Conservation (phyloP, 1,140 invertebrate species). For the Heliconius nattereri region DNA sequence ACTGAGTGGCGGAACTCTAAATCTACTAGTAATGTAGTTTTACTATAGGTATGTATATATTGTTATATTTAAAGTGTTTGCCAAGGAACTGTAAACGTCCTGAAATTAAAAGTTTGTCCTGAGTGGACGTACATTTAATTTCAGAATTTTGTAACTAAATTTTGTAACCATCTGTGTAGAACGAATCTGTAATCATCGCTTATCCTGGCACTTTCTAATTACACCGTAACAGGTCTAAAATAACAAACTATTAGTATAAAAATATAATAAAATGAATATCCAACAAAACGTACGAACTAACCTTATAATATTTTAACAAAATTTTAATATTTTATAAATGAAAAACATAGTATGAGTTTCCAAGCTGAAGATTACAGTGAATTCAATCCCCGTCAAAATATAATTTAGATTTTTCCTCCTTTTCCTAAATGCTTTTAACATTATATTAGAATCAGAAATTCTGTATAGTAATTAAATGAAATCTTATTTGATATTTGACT, state of each 20-base stretch:
- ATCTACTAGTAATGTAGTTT: too few relatives aligned
- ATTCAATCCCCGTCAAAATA: constrained; percentile 28
- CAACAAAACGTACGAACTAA: neutral
- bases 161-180: too few relatives aligned
- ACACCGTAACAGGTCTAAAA: too few relatives aligned
- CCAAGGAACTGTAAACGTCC: too few relatives aligned
- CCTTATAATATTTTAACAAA: neutral
- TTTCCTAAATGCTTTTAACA: constrained; percentile 28
- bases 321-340: neutral
- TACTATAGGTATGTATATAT: too few relatives aligned
- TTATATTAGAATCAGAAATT: constrained; percentile 35
- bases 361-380: constrained; percentile 14
- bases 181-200: too few relatives aligned
- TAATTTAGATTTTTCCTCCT: constrained; percentile 30
- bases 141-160: too few relatives aligned
- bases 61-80: too few relatives aligned
- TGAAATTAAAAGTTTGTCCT: too few relatives aligned
- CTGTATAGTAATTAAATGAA: constrained; percentile 22
- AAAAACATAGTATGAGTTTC: neutral
- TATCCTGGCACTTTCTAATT: too few relatives aligned
- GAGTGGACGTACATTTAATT: too few relatives aligned
- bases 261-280: neutral
- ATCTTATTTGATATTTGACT: constrained; percentile 15
- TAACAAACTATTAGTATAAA: neutral
- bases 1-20: too few relatives aligned